Base-by-base conservation (phyloP, 2,113 vertebrate genomes). In the Lepisosteus oculatus region DNA sequence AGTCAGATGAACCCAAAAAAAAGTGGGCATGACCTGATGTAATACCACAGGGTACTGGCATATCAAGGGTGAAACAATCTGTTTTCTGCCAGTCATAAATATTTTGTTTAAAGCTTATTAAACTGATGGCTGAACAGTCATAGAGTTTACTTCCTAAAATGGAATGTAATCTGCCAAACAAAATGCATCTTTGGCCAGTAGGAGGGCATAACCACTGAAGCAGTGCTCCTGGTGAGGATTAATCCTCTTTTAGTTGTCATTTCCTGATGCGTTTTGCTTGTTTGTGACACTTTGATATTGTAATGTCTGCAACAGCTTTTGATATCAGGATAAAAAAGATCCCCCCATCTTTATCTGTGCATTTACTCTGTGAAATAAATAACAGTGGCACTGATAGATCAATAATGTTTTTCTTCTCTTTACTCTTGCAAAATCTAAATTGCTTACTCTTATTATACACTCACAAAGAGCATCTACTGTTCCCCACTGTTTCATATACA, bases 41-140 rank as follows among this genome's bases (percentile, higher is more conserved):
- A 59, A 3, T 59, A 59, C 57, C 57, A 59, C 14, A 59, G 57
- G 12, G 57, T 11, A 59, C 57, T 6, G 57, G 4, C 57, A 59
- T 14, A 15, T 59, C 57, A 59, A 59, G 57, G 57, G 57, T 59
- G 14, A 59, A 59, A 15, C 57, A 59, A 59, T 13, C 57, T 6
- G 57, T 59, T 59, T 59, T 59, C 57, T 59, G 57, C 12, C 57
- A 59, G 57, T 59, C 47, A 15, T 59, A 59, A 59, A 59, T 59
- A 59, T 59, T 59, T 59, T 59, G 57, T 59, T 14, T 59, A 13
- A 59, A 59, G 57, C 57, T 59, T 13, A 59, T 59, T 59, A 59
- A 13, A 59, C 57, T 59, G 57, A 59, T n/a, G 57, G n/a, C 57
- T 59, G 57, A 59, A 59, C 57, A 11, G 57, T 59, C 57, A 9